Evolutionary conservation across 2,113 vertebrate genomes (phyloP).

Genomic region (Megalops atlanticus): DNA sequence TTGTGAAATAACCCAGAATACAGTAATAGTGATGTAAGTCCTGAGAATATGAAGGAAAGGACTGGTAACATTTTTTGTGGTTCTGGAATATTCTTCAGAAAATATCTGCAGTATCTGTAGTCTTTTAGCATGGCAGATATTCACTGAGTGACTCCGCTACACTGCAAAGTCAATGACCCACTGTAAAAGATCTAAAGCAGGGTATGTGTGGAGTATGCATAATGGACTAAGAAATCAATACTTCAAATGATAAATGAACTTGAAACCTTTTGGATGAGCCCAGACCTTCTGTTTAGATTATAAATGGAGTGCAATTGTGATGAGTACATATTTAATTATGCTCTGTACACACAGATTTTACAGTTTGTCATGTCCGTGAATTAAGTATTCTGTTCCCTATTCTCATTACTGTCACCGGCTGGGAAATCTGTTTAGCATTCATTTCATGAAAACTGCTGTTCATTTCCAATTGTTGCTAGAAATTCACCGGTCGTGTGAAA

Average conservation of each 20-base stretch:
- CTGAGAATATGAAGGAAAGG: too few relatives aligned
- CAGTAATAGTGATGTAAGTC: too few relatives aligned
- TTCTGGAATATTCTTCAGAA: background rate
- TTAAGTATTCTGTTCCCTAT: background rate
- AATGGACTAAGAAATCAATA: conserved; percentile 6
- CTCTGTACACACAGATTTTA: conserved; percentile 6
- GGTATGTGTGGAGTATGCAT: background rate
- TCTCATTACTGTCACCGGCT: background rate
- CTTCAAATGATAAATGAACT: conserved; percentile 4
- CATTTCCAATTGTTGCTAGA: background rate
- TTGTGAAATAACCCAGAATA: too few relatives aligned
- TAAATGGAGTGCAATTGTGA: background rate
- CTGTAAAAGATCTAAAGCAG: background rate
- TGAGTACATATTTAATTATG: background rate
- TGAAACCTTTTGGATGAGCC: background rate
- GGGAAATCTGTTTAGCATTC: background rate
- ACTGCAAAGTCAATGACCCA: background rate
- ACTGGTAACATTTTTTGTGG: background rate
- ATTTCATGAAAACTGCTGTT: background rate
- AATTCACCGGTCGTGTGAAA: background rate
- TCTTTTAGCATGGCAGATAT: background rate
- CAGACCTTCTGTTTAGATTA: background rate
- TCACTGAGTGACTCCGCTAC: background rate
- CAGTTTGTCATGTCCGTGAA: background rate
- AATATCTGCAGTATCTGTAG: background rate